A percentile compares a stretch with the other conserved stretches of the same genome.
Conservation (phyloP, 2,888 invertebrate genomes). For the Mylabris sibirica region DNA sequence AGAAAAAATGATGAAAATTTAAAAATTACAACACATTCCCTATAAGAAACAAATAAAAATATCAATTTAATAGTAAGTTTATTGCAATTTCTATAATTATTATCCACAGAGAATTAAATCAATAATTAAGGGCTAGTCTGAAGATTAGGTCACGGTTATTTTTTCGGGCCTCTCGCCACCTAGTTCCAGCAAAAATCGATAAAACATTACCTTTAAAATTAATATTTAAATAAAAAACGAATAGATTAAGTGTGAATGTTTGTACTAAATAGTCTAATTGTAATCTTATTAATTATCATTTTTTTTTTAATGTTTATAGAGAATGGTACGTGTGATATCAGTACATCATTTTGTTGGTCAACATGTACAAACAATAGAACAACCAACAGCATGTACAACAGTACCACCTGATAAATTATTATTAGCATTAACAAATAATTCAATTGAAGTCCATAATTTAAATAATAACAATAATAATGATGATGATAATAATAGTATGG, state of each 20-base stretch:
- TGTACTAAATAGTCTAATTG: no score
- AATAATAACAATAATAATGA: slow-evolving; percentile 39
- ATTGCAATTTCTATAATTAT: background rate
- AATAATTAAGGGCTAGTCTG: background rate
- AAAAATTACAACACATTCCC: background rate
- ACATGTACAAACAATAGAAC: slow-evolving; percentile 70
- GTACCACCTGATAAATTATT: slow-evolving; percentile 68
- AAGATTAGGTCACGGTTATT: background rate
- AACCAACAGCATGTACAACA: slow-evolving; percentile 71
- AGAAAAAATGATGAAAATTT: background rate
- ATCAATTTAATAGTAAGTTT: background rate
- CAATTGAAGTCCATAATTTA: slow-evolving; percentile 68
- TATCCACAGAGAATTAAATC: background rate
- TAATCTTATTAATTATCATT: background rate
- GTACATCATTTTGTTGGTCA: slow-evolving; percentile 75
- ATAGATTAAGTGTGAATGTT: no score
- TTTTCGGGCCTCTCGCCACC: background rate
- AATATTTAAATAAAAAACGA: no score
- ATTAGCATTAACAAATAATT: slow-evolving; percentile 68
- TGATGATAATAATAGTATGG: slow-evolving; percentile 21
- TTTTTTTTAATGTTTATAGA: background rate
- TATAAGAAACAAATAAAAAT: background rate
- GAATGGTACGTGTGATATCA: slow-evolving; percentile 75
- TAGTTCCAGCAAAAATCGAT: background rate
- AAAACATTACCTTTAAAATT: background rate